Conservation (phyloP, 2,888 invertebrate species). For the Erebia aethiops region DNA sequence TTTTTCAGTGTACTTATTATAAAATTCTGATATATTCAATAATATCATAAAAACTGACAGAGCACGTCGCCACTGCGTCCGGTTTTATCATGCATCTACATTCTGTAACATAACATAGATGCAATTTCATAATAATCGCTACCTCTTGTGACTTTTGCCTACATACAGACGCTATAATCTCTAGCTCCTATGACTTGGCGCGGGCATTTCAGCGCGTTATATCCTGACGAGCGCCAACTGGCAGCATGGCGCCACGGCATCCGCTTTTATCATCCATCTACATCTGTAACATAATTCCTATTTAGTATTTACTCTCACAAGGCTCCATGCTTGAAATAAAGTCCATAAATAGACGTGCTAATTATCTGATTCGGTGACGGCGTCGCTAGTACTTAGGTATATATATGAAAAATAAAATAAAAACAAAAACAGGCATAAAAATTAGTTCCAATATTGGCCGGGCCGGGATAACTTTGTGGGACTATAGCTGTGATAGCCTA, state of each 20-base stretch:
- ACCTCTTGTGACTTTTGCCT: conserved; percentile 35
- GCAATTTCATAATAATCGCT: neutral
- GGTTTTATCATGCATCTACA: conserved; percentile 30
- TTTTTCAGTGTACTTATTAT: conserved; percentile 36
- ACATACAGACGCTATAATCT: neutral
- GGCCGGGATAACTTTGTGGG: no score
- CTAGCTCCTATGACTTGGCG: conserved; percentile 36
- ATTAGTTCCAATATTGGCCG: no score
- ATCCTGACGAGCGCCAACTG: conserved; percentile 58
- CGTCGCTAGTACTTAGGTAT: no score
- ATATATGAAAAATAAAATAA: no score
- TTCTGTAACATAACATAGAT: conserved; percentile 37
- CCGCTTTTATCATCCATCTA: conserved; percentile 36
- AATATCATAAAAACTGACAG: no score
- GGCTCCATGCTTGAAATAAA: conserved; percentile 26
- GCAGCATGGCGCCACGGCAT: conserved; percentile 51
- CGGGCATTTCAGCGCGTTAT: conserved; percentile 38
- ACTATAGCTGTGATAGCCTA: no score
- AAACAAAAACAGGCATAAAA: no score
- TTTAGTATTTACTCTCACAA: conserved; percentile 35
- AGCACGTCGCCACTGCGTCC: conserved; percentile 43
- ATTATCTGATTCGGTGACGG: no score
- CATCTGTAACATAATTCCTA: conserved; percentile 39
- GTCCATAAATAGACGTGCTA: conserved; percentile 29
- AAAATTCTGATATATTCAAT: conserved; percentile 42